Evolutionary conservation across 92 coral and sea anemone species (phyloP).

Genomic region (Phenganax subtilis): DNA sequence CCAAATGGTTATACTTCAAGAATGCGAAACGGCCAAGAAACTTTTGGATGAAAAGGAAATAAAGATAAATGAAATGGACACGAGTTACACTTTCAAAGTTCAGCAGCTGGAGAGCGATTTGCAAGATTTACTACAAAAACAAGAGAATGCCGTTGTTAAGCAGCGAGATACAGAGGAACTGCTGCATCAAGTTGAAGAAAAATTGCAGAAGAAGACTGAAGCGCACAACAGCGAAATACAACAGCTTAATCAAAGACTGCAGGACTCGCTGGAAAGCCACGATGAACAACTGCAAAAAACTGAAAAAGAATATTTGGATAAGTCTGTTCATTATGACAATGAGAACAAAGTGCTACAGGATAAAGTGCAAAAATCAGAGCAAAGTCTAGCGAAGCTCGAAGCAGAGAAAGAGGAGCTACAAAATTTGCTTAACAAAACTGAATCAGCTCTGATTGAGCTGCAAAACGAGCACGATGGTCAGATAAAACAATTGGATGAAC

Average conservation of each 20-base stretch:
- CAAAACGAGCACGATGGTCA: constrained; percentile 42
- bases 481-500: constrained; percentile 32
- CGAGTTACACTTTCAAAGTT: constrained; percentile 58
- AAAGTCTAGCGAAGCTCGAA: constrained; percentile 56
- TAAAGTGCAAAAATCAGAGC: constrained; percentile 45
- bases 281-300: background rate
- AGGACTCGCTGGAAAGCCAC: background rate
- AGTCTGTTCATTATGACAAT: constrained; percentile 45
- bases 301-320: background rate
- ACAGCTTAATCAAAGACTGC: background rate
- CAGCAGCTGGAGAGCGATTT: constrained; percentile 33
- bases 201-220: background rate
- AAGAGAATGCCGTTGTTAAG: background rate
- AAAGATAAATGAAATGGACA: constrained; percentile 68
- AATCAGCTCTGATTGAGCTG: constrained; percentile 39
- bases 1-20: constrained; percentile 57
- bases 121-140: background rate
- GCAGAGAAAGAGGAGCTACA: constrained; percentile 65
- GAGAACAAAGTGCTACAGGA: constrained; percentile 59
- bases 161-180: background rate
- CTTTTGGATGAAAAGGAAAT: constrained; percentile 67
- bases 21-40: constrained; percentile 42
- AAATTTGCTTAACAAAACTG: constrained; percentile 56
- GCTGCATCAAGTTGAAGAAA: background rate
- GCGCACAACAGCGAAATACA: background rate